Percentiles rank a stretch among this genome's conserved stretches.
Evolutionary conservation across 1,140 invertebrate genomes (phyloP).

Genomic region (Drosophila pseudoananassae): DNA sequence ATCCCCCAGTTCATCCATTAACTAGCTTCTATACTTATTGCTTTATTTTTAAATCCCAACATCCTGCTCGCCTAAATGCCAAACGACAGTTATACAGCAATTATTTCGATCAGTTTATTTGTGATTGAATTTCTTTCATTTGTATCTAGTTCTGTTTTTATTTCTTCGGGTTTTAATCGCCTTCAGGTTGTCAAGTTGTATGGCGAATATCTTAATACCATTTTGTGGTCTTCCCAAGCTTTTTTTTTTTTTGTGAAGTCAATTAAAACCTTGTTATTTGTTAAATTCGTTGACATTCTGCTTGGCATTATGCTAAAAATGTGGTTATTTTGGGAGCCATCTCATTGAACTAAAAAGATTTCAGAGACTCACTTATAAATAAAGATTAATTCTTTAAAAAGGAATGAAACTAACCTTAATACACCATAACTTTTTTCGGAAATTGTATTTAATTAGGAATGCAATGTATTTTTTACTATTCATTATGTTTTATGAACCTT

Average conservation of each 20-base stretch:
- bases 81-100: slow-evolving; percentile 57
- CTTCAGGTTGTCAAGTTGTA: slow-evolving; percentile 31
- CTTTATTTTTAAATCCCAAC: slow-evolving; percentile 51
- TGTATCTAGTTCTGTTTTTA: slow-evolving; percentile 36
- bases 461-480: slow-evolving; percentile 26
- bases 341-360: slow-evolving; percentile 15
- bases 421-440: no score
- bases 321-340: slow-evolving; percentile 53
- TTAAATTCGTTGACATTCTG: slow-evolving; percentile 52
- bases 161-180: slow-evolving; percentile 4
- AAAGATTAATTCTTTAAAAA: background rate
- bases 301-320: slow-evolving; percentile 51
- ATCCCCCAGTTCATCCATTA: background rate
- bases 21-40: background rate
- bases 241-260: slow-evolving; percentile 41
- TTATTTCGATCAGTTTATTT: slow-evolving; percentile 57
- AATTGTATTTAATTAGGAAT: slow-evolving; percentile 1
- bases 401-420: background rate
- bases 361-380: background rate
- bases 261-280: slow-evolving; percentile 64
- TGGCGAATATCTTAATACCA: slow-evolving; percentile 47
- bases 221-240: slow-evolving; percentile 21
- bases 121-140: slow-evolving; percentile 43
- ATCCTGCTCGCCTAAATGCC: slow-evolving; percentile 59
- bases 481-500: slow-evolving; percentile 51